These are phyloP conservation scores for Parasteatoda lunata DNA, from an alignment of 2,888 invertebrate genomes.

Conservation along the genomic window DNA sequence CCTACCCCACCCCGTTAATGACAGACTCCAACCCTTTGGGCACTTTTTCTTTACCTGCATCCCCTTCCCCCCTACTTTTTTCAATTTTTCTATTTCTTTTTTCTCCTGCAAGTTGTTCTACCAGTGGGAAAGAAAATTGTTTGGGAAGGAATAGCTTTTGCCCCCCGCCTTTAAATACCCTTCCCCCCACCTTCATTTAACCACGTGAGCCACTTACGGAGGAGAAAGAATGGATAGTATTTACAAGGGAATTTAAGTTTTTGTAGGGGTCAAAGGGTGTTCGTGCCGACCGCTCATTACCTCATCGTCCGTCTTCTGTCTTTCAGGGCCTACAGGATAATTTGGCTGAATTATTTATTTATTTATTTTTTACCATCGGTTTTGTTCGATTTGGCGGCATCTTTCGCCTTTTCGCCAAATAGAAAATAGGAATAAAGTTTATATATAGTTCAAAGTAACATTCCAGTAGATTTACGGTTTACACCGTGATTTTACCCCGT, in stretches of 20 bases:
- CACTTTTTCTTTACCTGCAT: slow-evolving; percentile 17
- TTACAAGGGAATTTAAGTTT: background rate
- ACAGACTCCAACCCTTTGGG: slow-evolving; percentile 49
- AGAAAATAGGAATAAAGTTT: too few species aligned
- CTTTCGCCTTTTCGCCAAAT: background rate
- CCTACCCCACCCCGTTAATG: slow-evolving; percentile 5
- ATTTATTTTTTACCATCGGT: background rate
- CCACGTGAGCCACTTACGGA: too few species aligned
- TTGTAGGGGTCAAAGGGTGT: slow-evolving; percentile 46
- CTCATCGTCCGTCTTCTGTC: slow-evolving; percentile 54
- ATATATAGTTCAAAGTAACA: too few species aligned
- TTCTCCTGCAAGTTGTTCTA: background rate
- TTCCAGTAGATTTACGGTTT: too few species aligned
- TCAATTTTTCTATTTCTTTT: too few species aligned
- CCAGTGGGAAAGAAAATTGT: slow-evolving; percentile 56
- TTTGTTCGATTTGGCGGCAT: background rate
- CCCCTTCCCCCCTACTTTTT: background rate
- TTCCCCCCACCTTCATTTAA: background rate
- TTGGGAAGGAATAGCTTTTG: slow-evolving; percentile 17
- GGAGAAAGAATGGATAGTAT: too few species aligned
- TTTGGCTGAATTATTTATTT: background rate
- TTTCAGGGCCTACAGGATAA: slow-evolving; percentile 15
- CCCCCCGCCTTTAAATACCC: background rate
- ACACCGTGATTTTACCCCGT: too few species aligned
- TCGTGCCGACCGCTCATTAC: slow-evolving; percentile 42